Conservation (phyloP, 1,140 invertebrate genomes). For the Drosophila ficusphila region DNA sequence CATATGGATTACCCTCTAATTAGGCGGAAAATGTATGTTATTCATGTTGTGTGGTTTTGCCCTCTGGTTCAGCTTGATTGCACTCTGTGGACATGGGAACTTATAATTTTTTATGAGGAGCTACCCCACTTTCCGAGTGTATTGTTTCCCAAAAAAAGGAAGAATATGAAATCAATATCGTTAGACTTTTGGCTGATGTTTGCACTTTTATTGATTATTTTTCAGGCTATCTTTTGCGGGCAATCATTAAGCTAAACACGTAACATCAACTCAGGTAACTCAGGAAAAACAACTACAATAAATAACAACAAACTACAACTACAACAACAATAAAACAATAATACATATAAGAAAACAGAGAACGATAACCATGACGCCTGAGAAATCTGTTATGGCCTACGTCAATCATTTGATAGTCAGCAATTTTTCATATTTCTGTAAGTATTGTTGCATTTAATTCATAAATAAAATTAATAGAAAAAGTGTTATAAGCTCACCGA, state of each 20-base stretch:
- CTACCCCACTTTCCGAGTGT: neutral
- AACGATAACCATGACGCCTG: constrained; percentile 72
- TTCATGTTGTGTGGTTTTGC: constrained; percentile 16
- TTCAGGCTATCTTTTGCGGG: constrained; percentile 65
- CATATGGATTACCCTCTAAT: constrained; percentile 46
- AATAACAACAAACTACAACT: constrained; percentile 21
- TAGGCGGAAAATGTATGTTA: constrained; percentile 42
- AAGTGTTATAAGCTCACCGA: neutral
- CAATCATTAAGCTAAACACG: constrained; percentile 76
- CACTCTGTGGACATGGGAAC: constrained; percentile 4
- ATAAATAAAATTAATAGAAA: neutral
- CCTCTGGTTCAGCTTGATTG: constrained; percentile 43
- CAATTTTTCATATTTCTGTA: constrained; percentile 84
- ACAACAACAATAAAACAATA: constrained; percentile 20
- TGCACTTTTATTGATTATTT: constrained; percentile 63
- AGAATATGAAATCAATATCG: constrained; percentile 12
- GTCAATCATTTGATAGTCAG: constrained; percentile 82
- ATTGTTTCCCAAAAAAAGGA: constrained; percentile 13
- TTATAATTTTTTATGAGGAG: neutral
- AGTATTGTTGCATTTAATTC: constrained; percentile 39
- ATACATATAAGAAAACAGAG: constrained; percentile 23
- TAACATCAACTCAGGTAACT: constrained; percentile 74
- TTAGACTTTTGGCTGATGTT: constrained; percentile 13
- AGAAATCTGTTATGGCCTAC: constrained; percentile 81
- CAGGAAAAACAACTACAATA: no score